Evolutionary conservation across 2,888 invertebrate genomes (phyloP).

Genomic region (Tenodera sinensis): DNA sequence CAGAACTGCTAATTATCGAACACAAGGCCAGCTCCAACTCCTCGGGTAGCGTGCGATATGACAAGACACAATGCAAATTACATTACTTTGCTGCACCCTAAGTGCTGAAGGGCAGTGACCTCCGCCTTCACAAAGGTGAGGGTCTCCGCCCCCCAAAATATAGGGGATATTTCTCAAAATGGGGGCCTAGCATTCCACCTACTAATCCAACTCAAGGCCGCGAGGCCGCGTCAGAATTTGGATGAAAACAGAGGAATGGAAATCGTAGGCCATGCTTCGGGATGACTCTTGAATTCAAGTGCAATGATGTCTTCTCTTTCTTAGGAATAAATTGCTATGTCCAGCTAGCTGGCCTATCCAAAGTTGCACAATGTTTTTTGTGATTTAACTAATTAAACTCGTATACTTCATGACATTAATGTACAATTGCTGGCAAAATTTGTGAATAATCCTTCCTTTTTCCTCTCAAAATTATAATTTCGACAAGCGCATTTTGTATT

Average conservation of each 20-base stretch:
- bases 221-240: not conserved
- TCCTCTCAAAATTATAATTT: too few relatives aligned
- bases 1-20: not conserved
- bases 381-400: too few relatives aligned
- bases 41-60: not conserved
- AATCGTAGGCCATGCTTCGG: not conserved
- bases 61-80: not conserved
- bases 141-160: not conserved
- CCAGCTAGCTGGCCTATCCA: too few relatives aligned
- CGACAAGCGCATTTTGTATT: too few relatives aligned
- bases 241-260: not conserved
- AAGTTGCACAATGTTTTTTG: too few relatives aligned
- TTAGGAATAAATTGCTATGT: too few relatives aligned
- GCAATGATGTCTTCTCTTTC: too few relatives aligned
- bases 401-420: too few relatives aligned
- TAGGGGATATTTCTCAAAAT: not conserved
- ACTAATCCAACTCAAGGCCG: not conserved
- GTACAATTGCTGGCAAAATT: too few relatives aligned
- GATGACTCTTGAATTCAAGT: too few relatives aligned
- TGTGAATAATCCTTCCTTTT: too few relatives aligned
- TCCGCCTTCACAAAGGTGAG: not conserved
- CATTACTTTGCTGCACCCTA: not conserved
- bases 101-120: not conserved
- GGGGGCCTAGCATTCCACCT: not conserved
- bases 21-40: not conserved